Evolutionary conservation across 2,888 invertebrate genomes (phyloP).

Genomic region (Lasioglossum morio): DNA sequence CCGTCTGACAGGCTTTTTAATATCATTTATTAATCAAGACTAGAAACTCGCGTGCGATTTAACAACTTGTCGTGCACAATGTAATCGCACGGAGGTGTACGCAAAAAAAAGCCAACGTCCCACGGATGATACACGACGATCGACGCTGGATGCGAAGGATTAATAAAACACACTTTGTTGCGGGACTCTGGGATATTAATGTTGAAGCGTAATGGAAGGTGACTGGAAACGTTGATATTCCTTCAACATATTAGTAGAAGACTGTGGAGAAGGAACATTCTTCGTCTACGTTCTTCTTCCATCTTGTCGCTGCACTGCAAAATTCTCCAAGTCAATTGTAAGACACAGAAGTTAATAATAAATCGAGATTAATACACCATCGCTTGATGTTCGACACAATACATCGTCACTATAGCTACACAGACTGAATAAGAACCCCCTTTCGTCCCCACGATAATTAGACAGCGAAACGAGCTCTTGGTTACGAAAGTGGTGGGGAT

Average conservation of each 20-base stretch:
- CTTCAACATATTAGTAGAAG: not conserved
- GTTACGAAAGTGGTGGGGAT: too few relatives aligned
- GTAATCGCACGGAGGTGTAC: not conserved
- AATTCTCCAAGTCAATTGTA: too few relatives aligned
- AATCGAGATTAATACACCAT: too few relatives aligned
- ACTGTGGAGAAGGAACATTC: not conserved
- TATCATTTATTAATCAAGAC: constrained; percentile 12
- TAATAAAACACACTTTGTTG: not conserved
- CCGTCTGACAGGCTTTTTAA: constrained; percentile 11
- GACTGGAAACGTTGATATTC: not conserved
- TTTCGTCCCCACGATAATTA: too few relatives aligned
- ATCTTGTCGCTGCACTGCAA: too few relatives aligned
- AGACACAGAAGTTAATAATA: too few relatives aligned
- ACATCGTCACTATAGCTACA: too few relatives aligned
- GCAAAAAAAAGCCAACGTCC: not conserved
- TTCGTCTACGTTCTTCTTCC: not conserved
- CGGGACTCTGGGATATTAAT: not conserved
- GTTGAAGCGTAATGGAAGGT: not conserved
- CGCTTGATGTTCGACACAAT: too few relatives aligned
- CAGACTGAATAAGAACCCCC: too few relatives aligned
- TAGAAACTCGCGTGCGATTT: not conserved
- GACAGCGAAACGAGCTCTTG: too few relatives aligned
- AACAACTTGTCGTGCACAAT: constrained; percentile 1
- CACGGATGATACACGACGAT: not conserved
- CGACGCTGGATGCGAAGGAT: not conserved